Conservation (phyloP, 2,888 invertebrate species). For the Agonopterix heracliana region DNA sequence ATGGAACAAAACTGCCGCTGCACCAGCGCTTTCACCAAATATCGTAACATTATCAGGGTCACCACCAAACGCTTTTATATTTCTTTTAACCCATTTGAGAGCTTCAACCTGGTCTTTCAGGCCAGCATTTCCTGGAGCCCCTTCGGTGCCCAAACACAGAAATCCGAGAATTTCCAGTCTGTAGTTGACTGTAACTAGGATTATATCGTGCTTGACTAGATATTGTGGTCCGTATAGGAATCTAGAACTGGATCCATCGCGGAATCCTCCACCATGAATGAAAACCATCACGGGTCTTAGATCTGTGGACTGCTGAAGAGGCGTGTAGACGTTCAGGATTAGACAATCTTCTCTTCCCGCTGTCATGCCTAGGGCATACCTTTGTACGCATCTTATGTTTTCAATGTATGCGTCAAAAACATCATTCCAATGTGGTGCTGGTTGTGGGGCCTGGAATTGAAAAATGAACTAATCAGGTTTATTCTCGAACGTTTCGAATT, state of each 20-base stretch:
- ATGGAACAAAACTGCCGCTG: constrained; percentile 55
- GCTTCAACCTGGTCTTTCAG: constrained; percentile 64
- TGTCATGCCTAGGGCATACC: constrained; percentile 35
- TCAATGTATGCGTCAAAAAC: constrained; percentile 46
- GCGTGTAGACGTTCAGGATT: constrained; percentile 55
- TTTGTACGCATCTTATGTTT: constrained; percentile 51
- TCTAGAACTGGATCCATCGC: constrained; percentile 56
- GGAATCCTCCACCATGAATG: constrained; percentile 63
- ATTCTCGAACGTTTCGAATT: too few relatives aligned
- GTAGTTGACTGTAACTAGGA: constrained; percentile 61
- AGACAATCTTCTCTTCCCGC: constrained; percentile 57
- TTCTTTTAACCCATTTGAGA: constrained; percentile 50
- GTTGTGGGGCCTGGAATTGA: constrained; percentile 44
- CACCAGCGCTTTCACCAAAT: constrained; percentile 67
- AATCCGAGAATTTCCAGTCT: constrained; percentile 61
- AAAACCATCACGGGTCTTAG: constrained; percentile 60
- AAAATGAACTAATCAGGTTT: neutral
- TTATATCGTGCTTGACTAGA: constrained; percentile 45
- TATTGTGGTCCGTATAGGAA: constrained; percentile 58
- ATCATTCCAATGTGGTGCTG: constrained; percentile 45
- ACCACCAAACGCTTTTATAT: constrained; percentile 56
- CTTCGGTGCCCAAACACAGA: constrained; percentile 53
- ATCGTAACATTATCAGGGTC: constrained; percentile 57
- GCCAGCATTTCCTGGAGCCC: constrained; percentile 61
- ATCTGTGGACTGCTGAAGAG: constrained; percentile 19